Conservation (phyloP, 2,888 invertebrate species). For the Zonitis immaculata region DNA sequence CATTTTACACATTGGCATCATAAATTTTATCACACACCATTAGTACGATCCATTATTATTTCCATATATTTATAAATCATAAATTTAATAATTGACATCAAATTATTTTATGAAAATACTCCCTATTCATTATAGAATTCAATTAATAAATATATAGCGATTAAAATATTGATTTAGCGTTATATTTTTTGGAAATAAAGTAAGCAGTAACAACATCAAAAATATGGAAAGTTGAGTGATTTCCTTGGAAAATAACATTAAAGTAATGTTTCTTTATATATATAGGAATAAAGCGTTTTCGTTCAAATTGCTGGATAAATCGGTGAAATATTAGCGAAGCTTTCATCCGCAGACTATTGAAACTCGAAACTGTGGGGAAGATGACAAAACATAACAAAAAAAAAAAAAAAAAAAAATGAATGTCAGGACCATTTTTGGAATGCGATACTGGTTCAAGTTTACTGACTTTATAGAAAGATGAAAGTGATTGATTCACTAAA, state of each 20-base stretch:
- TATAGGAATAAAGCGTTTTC: slow-evolving; percentile 18
- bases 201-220: background rate
- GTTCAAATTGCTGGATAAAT: slow-evolving; percentile 35
- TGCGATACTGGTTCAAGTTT: slow-evolving; percentile 29
- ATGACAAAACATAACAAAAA: slow-evolving; percentile 1
- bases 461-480: slow-evolving; percentile 32
- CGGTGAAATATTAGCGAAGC: slow-evolving; percentile 39
- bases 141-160: background rate
- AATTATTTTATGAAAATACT: slow-evolving; percentile 2
- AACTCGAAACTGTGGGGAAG: slow-evolving; percentile 37
- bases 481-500: slow-evolving; percentile 36
- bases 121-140: background rate
- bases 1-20: background rate
- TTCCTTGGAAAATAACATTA: too few relatives aligned
- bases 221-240: slow-evolving; percentile 16
- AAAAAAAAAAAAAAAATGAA: background rate
- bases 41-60: background rate
- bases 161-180: background rate
- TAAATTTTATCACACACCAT: background rate
- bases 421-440: slow-evolving; percentile 30
- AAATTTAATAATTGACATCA: slow-evolving; percentile 2
- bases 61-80: background rate
- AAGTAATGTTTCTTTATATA: slow-evolving; percentile 19
- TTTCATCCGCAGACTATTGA: slow-evolving; percentile 39
- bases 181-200: too few relatives aligned